Conservation (phyloP, 2,888 invertebrate species). For the Anarsia innoxiella region DNA sequence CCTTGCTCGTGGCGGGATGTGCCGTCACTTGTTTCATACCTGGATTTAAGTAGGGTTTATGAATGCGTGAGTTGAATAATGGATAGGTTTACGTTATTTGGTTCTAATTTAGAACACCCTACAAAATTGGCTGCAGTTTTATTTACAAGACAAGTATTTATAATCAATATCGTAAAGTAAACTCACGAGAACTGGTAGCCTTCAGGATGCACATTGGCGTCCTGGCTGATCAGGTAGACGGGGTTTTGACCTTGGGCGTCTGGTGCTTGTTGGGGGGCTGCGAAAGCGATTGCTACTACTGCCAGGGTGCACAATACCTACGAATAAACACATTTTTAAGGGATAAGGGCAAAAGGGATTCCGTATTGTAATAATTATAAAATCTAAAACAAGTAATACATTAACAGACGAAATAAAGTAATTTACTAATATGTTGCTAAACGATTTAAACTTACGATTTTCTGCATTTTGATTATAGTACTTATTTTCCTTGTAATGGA, state of each 20-base stretch:
- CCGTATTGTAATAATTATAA: too few species aligned
- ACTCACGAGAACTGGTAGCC: slow-evolving; percentile 58
- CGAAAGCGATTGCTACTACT: slow-evolving; percentile 38
- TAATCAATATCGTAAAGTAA: too few species aligned
- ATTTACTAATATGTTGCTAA: too few species aligned
- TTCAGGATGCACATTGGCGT: slow-evolving; percentile 43
- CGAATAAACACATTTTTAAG: slow-evolving; percentile 3
- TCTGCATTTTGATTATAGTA: slow-evolving; percentile 51
- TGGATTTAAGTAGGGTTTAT: too few species aligned
- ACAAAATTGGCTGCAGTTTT: too few species aligned
- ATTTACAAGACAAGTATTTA: too few species aligned
- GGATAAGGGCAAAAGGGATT: too few species aligned
- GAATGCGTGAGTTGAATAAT: too few species aligned
- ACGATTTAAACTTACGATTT: slow-evolving; percentile 57
- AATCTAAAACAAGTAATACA: too few species aligned
- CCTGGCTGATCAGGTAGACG: slow-evolving; percentile 51
- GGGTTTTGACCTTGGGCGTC: slow-evolving; percentile 32
- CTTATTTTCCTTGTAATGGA: slow-evolving; percentile 19
- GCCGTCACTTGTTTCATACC: slow-evolving; percentile 72
- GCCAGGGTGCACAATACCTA: slow-evolving; percentile 43
- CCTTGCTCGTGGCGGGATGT: slow-evolving; percentile 69
- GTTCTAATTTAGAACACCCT: too few species aligned
- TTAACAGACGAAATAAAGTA: too few species aligned
- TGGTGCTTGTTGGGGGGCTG: slow-evolving; percentile 36
- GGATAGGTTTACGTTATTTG: too few species aligned